Base-by-base conservation (phyloP, 1,140 invertebrate genomes). In the Trichonephila clavata region DNA sequence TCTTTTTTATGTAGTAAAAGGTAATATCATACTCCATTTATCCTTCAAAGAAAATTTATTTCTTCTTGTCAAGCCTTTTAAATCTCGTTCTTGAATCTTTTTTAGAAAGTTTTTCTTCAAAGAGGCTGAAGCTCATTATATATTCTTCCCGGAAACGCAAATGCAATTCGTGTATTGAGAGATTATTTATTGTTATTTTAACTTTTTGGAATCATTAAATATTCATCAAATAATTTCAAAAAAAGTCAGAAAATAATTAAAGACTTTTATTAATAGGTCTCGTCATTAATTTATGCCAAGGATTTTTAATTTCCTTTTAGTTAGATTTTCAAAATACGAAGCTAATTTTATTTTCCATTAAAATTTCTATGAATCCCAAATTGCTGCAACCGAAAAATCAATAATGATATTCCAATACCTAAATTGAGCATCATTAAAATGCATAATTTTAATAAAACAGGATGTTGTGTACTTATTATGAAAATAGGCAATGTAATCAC, bases 31-130 rank as follows among this genome's bases (percentile, higher is more conserved):
- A 60, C n/a, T 14, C 16, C 57, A 84, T 84, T 60, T 27, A 84
- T 84, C 83, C 57, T 84, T 84, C 83, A 27, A 3, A 84, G 50
- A 84, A 84, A 60, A 84, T 84, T 84, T 59, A 84, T 84, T 32
- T 32, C 7, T 60, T 24, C 3, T 21, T 27, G 83, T 84, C 50
- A 84, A 1, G 14, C 18, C 59, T 39, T 77, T 77, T 39, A 27
- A 77, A 77, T 77, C 71, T 77, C 39, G 32, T 20, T 77, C 71
- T 77, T 0, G 32, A 32, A 77, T 77, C 71, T 77, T 18, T 68
- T 68, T 68, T 68, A 14, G 21, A 2, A 68, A 68, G 24, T 68
- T 77, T 77, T 77, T 27, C 27, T 16, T 32, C 27, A 6, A 77
- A 77, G 27, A 77, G 18, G 13, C 27, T 20, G 16, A 77, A 77